Base-by-base conservation (phyloP, 2,113 vertebrate species). In the Cryptomyrus ogoouensis region DNA sequence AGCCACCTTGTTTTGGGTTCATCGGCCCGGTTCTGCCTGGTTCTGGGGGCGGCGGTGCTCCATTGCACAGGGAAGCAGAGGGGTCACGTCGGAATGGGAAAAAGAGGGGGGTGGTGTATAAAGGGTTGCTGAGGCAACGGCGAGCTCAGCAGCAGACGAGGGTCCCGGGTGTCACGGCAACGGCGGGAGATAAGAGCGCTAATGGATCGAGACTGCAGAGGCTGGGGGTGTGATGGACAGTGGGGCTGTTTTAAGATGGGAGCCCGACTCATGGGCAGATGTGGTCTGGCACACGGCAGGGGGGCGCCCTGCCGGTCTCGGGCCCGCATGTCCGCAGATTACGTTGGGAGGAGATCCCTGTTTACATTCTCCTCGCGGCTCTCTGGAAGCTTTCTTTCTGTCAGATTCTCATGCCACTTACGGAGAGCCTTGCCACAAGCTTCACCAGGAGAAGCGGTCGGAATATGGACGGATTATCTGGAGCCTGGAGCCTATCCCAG, bases 81-180 rank as follows among this genome's bases (percentile, higher is more conserved):
- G 87, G 87, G 52, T 88, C 87, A 66, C 9, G 9, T 9, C 15
- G 3, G 56, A 52, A 53, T 3, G 47, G 12, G 31, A 12, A 35
- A 86, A 56, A 85, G 39, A 86, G 46, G 62, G 31, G 47, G 19
- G 44, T 90, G 93, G 91, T 93, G 92, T 70, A 88, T 90, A 92
- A 93, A 94, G 93, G 90, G 94, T 95, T 95, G 92, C 95, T 91
- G 93, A 93, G 93, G 93, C 21, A 92, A 95, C 91, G 0, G 13
- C 27, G 87, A 19, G 21, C 50, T 93, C 91, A 90, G 90, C 24
- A 31, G 31, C 74, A 52, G 70, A 50, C 27, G 17, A n/a, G 70
- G 74, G 5, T 89, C 88, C 53, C 0, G 17, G 49, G 89, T 88
- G 88, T 88, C 56, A 70, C 58, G 58, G 89, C 56, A 50, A 88